These are phyloP conservation scores for Hyles lineata DNA, from an alignment of 2,888 invertebrate species.

Conservation along the genomic window DNA sequence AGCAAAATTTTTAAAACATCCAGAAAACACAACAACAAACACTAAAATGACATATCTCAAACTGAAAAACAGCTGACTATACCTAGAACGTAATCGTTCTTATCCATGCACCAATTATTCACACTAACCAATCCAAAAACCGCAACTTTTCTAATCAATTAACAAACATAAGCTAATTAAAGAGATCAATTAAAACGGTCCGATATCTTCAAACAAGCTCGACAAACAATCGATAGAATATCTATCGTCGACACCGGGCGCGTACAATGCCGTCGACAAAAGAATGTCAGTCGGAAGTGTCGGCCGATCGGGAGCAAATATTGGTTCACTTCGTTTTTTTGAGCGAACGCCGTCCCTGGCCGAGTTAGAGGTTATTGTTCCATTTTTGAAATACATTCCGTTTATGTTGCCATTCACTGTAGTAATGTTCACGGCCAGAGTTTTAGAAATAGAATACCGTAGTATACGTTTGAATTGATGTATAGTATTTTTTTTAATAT, in stretches of 20 bases:
- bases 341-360: constrained; percentile 73
- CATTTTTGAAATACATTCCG: constrained; percentile 75
- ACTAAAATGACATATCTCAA: too few species aligned
- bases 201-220: constrained; percentile 16
- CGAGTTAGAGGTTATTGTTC: constrained; percentile 82
- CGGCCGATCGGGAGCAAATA: constrained; percentile 66
- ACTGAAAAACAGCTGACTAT: too few species aligned
- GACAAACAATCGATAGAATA: constrained; percentile 28
- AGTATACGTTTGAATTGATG: not conserved
- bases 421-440: constrained; percentile 34
- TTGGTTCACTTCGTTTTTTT: constrained; percentile 72
- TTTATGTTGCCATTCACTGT: constrained; percentile 56
- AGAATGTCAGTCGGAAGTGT: constrained; percentile 61
- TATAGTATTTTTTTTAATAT: not conserved
- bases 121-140: not conserved
- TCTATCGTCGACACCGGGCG: constrained; percentile 27
- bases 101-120: too few species aligned
- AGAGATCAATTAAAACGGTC: not conserved
- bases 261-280: constrained; percentile 52
- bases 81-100: too few species aligned
- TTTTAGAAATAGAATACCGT: not conserved
- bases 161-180: not conserved
- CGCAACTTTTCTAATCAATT: not conserved
- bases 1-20: too few species aligned
- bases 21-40: too few species aligned